Percentiles rank a stretch among this genome's conserved stretches.
These are phyloP conservation scores for Anneissia japonica DNA, from an alignment of 35 echinoderm and acorn worm genomes.

Conservation along the genomic window DNA sequence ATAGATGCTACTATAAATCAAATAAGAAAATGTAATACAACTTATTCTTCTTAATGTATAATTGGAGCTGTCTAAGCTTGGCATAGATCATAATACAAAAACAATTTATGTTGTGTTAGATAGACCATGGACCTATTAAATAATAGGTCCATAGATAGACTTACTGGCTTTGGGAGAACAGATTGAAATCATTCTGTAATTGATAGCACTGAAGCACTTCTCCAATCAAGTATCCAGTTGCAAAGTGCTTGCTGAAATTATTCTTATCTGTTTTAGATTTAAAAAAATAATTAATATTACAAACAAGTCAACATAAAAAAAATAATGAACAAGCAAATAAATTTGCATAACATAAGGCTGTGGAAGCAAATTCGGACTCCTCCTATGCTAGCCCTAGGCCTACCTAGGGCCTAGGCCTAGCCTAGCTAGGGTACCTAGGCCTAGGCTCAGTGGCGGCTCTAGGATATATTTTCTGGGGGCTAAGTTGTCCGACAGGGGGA, in stretches of 20 bases:
- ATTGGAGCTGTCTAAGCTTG: too few species aligned
- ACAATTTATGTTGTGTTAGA: too few species aligned
- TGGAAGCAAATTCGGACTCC: background rate
- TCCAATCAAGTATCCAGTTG: slow-evolving; percentile 81
- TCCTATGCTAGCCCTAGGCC: background rate
- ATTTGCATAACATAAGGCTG: background rate
- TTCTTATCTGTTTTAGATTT: slow-evolving; percentile 41
- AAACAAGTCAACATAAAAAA: background rate
- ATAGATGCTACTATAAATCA: too few species aligned
- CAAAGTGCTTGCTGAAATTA: slow-evolving; percentile 73
- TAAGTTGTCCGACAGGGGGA: too few species aligned
- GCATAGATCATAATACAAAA: too few species aligned
- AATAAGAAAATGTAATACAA: too few species aligned
- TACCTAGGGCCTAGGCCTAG: background rate
- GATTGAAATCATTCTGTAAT: slow-evolving; percentile 96
- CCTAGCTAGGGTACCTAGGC: too few species aligned
- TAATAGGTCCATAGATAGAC: too few species aligned
- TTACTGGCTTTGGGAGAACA: slow-evolving; percentile 86
- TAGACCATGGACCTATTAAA: too few species aligned
- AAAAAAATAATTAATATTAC: background rate
- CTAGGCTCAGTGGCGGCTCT: too few species aligned
- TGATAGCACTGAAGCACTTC: slow-evolving; percentile 90
- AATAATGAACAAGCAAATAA: background rate
- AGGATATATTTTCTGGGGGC: too few species aligned
- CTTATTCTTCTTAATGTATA: too few species aligned